These are phyloP conservation scores for Agonopterix subpropinquella DNA, from an alignment of 2,888 invertebrate species.

Conservation along the genomic window DNA sequence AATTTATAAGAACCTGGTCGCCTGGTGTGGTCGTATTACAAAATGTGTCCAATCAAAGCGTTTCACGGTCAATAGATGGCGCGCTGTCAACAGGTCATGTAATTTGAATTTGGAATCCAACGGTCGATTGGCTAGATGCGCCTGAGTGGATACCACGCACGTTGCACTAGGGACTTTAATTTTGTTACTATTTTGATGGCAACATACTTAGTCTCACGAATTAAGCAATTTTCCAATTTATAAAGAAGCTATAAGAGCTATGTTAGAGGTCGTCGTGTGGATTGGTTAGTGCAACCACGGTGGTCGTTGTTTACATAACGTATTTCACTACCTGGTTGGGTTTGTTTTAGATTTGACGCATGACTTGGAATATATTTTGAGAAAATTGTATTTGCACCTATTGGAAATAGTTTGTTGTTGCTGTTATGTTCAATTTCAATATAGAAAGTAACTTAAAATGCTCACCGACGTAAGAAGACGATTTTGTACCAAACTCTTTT, in stretches of 20 bases:
- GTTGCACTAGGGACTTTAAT: slow-evolving; percentile 3
- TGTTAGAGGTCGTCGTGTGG: too few relatives aligned
- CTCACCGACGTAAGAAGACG: too few relatives aligned
- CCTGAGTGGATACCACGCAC: slow-evolving; percentile 15
- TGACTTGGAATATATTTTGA: too few relatives aligned
- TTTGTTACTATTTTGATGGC: neutral
- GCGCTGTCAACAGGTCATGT: slow-evolving; percentile 22
- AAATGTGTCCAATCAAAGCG: slow-evolving; percentile 34
- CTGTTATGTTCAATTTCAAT: too few relatives aligned
- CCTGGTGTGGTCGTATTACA: slow-evolving; percentile 32
- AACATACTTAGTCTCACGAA: neutral
- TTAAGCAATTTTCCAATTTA: neutral
- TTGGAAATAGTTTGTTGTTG: too few relatives aligned
- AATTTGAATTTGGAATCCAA: slow-evolving; percentile 30
- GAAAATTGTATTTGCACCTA: too few relatives aligned
- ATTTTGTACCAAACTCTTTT: too few relatives aligned
- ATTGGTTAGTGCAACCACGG: neutral
- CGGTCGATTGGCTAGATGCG: slow-evolving; percentile 31
- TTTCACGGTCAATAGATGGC: slow-evolving; percentile 22
- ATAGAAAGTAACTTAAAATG: too few relatives aligned
- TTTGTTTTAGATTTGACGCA: too few relatives aligned
- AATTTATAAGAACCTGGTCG: neutral
- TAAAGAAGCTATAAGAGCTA: too few relatives aligned
- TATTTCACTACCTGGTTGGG: too few relatives aligned
- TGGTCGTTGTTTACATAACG: neutral